Percentiles rank a stretch among this genome's conserved stretches.
These are phyloP conservation scores for Siniperca undulata DNA, from an alignment of 2,797 vertebrate species.

Conservation along the genomic window DNA sequence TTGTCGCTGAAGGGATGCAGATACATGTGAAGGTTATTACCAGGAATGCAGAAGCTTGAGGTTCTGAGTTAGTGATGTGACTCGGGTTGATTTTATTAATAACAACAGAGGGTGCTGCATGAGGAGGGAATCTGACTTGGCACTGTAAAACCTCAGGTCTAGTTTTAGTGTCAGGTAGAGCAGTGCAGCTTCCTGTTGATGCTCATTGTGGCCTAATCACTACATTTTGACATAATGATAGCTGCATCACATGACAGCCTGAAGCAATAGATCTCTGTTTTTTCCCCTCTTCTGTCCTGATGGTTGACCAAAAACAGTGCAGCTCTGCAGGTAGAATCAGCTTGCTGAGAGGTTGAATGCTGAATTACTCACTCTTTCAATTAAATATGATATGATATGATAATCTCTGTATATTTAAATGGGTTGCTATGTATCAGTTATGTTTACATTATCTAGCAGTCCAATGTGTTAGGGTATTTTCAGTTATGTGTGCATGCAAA, in stretches of 20 bases:
- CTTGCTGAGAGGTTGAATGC: conserved; percentile 23
- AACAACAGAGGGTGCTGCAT: conserved; percentile 35
- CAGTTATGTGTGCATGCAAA: not conserved
- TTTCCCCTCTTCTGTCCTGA: conserved; percentile 6
- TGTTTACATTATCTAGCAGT: not conserved
- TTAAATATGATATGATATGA: not conserved
- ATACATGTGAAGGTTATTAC: conserved; percentile 47
- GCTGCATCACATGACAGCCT: conserved; percentile 59
- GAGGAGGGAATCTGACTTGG: conserved; percentile 29
- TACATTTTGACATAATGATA: conserved; percentile 60
- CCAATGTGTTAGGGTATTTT: not conserved
- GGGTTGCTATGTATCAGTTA: not conserved
- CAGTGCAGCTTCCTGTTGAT: conserved; percentile 66
- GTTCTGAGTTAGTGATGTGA: conserved; percentile 30
- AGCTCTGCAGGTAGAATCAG: conserved; percentile 39
- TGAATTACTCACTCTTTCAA: not conserved
- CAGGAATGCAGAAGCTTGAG: conserved; percentile 42
- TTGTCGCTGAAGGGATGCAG: conserved; percentile 32
- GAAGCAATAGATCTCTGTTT: conserved; percentile 37
- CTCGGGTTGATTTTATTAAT: conserved; percentile 48
- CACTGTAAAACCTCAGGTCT: conserved; percentile 36
- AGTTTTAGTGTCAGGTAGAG: conserved; percentile 49
- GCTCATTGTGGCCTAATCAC: conserved; percentile 53
- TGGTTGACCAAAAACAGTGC: conserved; percentile 20
- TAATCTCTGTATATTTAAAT: conserved; percentile 14